Evolutionary conservation across 2,888 invertebrate species (phyloP).

Genomic region (Tortricodes alternella): DNA sequence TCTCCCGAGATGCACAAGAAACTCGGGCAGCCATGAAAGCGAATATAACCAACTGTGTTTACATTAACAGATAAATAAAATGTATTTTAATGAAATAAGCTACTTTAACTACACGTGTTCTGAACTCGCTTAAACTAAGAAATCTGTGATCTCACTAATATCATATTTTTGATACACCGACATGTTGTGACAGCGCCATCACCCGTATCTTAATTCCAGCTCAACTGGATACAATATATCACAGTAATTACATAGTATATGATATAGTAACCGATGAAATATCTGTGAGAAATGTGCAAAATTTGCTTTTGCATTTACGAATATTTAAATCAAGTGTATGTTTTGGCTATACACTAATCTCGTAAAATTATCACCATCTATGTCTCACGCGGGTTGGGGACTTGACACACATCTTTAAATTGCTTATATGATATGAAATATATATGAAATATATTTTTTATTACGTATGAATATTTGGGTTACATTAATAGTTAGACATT

Average conservation of each 20-base stretch:
- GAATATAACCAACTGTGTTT: too few relatives aligned
- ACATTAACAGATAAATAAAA: background rate
- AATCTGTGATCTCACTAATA: background rate
- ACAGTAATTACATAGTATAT: background rate
- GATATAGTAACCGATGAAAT: background rate
- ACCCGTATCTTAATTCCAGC: slow-evolving; percentile 5
- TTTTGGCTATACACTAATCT: too few relatives aligned
- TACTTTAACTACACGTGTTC: background rate
- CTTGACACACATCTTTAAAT: too few relatives aligned
- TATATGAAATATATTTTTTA: too few relatives aligned
- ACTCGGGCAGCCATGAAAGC: too few relatives aligned
- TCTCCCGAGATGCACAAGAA: too few relatives aligned
- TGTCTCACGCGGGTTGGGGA: too few relatives aligned
- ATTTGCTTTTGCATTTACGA: slow-evolving; percentile 1
- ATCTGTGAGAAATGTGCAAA: background rate
- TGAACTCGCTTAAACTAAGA: background rate
- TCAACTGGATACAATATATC: background rate
- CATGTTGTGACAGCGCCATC: slow-evolving; percentile 15
- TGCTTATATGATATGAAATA: too few relatives aligned
- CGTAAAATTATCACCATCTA: too few relatives aligned
- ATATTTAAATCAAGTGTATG: too few relatives aligned
- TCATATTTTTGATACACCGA: slow-evolving; percentile 9
- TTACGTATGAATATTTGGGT: too few relatives aligned
- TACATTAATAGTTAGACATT: too few relatives aligned
- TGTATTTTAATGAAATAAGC: slow-evolving; percentile 11